Conservation (phyloP, 2,888 invertebrate genomes). For the Cyrtodaria siliqua region DNA sequence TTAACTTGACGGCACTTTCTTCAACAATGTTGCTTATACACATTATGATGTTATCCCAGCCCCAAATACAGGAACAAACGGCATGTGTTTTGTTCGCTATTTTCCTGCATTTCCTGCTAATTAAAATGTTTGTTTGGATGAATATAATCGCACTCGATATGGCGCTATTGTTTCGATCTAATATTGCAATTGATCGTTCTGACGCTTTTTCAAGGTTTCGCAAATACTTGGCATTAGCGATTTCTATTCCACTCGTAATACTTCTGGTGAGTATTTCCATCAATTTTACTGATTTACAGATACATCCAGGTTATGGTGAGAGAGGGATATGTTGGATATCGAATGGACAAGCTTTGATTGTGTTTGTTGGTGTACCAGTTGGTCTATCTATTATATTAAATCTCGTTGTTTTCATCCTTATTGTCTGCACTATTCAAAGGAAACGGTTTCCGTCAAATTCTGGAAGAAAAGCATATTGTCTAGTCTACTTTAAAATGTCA, state of each 20-base stretch:
- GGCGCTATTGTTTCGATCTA: conserved; percentile 17
- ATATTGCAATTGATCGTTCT: neutral
- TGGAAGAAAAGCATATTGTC: conserved; percentile 19
- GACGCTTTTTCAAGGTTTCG: conserved; percentile 13
- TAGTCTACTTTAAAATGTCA: conserved; percentile 42
- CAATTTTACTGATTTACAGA: conserved; percentile 1
- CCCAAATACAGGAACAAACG: neutral
- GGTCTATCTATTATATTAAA: conserved; percentile 22
- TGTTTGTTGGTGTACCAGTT: conserved; percentile 33
- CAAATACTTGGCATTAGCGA: conserved; percentile 2
- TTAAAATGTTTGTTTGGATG: conserved; percentile 37
- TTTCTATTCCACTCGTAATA: conserved; percentile 2
- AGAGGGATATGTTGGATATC: conserved; percentile 31
- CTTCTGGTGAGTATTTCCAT: conserved; percentile 1
- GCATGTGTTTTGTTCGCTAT: conserved; percentile 10
- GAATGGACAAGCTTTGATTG: conserved; percentile 15
- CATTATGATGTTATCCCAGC: conserved; percentile 15
- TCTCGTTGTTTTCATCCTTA: conserved; percentile 16
- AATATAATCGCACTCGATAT: conserved; percentile 43
- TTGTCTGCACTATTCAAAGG: conserved; percentile 15
- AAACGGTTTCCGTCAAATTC: conserved; percentile 5
- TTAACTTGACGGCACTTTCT: conserved; percentile 35
- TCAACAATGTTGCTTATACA: conserved; percentile 21
- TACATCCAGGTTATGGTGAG: conserved; percentile 18
- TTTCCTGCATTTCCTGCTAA: conserved; percentile 19